A percentile compares a stretch with the other conserved stretches of the same genome.
Conservation (phyloP, 2,888 invertebrate species). For the Trichogramma dendrolimi region DNA sequence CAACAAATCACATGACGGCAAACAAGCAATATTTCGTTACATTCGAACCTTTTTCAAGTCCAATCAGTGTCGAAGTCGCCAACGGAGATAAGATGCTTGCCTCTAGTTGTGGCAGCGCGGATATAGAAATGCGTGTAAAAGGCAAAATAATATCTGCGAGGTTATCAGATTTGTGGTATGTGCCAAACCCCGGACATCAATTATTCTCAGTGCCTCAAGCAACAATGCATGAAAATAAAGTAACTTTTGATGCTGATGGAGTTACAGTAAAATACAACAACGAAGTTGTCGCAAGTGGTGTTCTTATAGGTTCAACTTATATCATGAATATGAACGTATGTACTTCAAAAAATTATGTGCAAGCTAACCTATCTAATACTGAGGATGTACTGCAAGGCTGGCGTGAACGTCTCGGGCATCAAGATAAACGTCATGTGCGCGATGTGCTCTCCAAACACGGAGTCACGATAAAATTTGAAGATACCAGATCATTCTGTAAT, state of each 20-base stretch:
- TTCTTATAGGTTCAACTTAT: slow-evolving; percentile 11
- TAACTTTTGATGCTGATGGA: slow-evolving; percentile 24
- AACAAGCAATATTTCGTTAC: slow-evolving; percentile 23
- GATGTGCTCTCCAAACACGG: slow-evolving; percentile 29
- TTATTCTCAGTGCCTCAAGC: slow-evolving; percentile 16
- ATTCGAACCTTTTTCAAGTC: slow-evolving; percentile 23
- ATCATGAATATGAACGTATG: slow-evolving; percentile 30
- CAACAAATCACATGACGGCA: slow-evolving; percentile 25
- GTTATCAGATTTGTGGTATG: no score
- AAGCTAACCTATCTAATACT: slow-evolving; percentile 29
- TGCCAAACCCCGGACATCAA: no score
- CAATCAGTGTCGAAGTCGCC: background rate
- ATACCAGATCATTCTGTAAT: slow-evolving; percentile 30
- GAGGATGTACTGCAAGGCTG: slow-evolving; percentile 32
- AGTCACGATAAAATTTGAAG: slow-evolving; percentile 27
- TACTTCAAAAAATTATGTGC: slow-evolving; percentile 19
- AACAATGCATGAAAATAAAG: slow-evolving; percentile 25
- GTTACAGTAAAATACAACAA: slow-evolving; percentile 25
- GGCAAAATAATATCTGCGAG: no score
- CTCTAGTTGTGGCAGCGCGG: no score
- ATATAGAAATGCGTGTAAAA: no score
- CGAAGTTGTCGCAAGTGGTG: slow-evolving; percentile 27
- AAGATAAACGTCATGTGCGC: slow-evolving; percentile 34
- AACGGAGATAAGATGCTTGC: no score
- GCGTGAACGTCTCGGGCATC: slow-evolving; percentile 33